Base-by-base conservation (phyloP, 2,888 invertebrate genomes). In the Cryptocheilus praepositus region DNA sequence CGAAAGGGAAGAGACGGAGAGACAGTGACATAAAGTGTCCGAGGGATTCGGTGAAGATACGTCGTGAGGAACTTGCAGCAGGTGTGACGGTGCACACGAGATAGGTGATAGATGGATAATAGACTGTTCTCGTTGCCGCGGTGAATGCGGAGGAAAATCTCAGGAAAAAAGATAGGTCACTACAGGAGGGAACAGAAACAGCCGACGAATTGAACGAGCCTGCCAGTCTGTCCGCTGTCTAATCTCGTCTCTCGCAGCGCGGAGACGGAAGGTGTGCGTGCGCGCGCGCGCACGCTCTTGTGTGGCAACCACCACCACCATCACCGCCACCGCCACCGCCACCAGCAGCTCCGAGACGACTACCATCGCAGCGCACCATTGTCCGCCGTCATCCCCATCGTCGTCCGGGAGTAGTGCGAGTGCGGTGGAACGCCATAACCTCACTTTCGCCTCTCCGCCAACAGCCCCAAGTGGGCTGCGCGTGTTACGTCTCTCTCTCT, bases 181-280 rank as follows among this genome's bases (percentile, higher is more conserved):
- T 22, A 16, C 3, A 28, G 28, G 36, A 55, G 3, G 16, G 55
- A 28, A n/a, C 2, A 16, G 55, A 55, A 13, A n/a, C n/a, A 49
- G 49, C 1, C n/a, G 16, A 5, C 28, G 28, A 18, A 49, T 16
- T 16, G n/a, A 28, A 25, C 15, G 55, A 16, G 16, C 25, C 11
- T 16, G 28, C 55, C 55, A 55, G 55, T 25, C 25, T 13, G 55
- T 22, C 49, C 49, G 16, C 49, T 49, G 49, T 49, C 49, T 52
- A 25, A 19, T 36, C 36, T 36, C 36, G 36, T 36, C 71, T 36
- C 71, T 67, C 76, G 67, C 15, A 54, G 52, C 3, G 16, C 16
- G 7, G n/a, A 36, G n/a, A 18, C 25, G 46, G 70, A 69, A 69
- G 67, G 59, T 67, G 69, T 64, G n/a, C n/a, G 59, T 67, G 64